A percentile compares a stretch with the other conserved stretches of the same genome.
Conservation (phyloP, 1,140 invertebrate species). For the Scaptomyza graminum region DNA sequence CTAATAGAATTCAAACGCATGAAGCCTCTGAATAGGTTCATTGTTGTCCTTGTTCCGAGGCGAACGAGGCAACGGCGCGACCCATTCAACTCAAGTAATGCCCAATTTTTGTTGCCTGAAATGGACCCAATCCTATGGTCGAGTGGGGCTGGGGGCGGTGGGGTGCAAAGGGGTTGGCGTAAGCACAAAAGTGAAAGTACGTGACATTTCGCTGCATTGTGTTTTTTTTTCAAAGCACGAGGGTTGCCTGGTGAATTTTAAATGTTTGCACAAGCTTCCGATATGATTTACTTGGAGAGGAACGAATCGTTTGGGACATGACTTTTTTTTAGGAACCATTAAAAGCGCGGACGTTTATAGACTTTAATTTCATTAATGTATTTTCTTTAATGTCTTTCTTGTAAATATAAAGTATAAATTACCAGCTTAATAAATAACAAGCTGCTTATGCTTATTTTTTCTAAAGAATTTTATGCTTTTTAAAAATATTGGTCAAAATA, state of each 20-base stretch:
- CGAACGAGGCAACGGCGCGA: constrained; percentile 32
- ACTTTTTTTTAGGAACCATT: background rate
- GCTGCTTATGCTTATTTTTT: too few relatives aligned
- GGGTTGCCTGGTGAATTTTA: constrained; percentile 34
- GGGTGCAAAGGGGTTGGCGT: background rate
- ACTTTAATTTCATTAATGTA: background rate
- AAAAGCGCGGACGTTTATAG: background rate
- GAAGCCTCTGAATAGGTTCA: constrained; percentile 79
- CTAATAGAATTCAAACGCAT: constrained; percentile 82
- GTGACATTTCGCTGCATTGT: constrained; percentile 68
- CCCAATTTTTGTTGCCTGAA: constrained; percentile 48
- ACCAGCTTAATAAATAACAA: too few relatives aligned
- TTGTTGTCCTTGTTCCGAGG: constrained; percentile 53
- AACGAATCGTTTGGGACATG: background rate
- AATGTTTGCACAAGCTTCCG: background rate
- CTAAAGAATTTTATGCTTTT: too few relatives aligned
- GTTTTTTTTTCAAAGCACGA: constrained; percentile 26
- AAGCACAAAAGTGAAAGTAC: constrained; percentile 76
- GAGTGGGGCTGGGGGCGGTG: background rate
- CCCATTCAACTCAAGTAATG: constrained; percentile 58
- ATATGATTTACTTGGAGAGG: background rate
- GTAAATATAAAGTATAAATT: too few relatives aligned
- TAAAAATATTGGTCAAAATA: too few relatives aligned
- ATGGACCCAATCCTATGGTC: background rate
- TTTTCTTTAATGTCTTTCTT: background rate